These are phyloP conservation scores for Mugil cephalus DNA, from an alignment of 2,113 vertebrate species.

Conservation along the genomic window DNA sequence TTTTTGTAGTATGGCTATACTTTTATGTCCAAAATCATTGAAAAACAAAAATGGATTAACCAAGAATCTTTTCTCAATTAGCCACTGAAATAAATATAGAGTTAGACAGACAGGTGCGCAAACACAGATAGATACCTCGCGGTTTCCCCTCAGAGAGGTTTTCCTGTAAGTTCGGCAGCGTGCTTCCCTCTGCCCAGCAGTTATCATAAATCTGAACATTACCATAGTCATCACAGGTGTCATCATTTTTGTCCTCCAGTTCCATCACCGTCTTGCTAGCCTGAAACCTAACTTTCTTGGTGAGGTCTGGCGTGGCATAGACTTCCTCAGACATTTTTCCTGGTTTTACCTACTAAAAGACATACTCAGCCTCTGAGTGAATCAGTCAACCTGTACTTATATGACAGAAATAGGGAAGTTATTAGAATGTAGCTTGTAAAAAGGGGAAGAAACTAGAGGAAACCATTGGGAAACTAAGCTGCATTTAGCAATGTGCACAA, in stretches of 20 bases:
- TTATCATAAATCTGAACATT: slow-evolving; percentile 17
- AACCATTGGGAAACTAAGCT: too few relatives aligned
- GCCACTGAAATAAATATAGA: too few relatives aligned
- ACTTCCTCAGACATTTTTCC: slow-evolving; percentile 22
- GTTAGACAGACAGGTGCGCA: too few relatives aligned
- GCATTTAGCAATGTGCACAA: too few relatives aligned
- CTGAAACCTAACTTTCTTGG: slow-evolving; percentile 26
- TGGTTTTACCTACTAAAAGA: background rate
- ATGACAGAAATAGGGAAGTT: too few relatives aligned
- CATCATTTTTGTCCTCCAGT: background rate
- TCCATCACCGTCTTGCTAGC: background rate
- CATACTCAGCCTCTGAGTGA: background rate
- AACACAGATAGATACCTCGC: slow-evolving; percentile 28
- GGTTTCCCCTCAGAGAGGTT: background rate
- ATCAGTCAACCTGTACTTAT: background rate
- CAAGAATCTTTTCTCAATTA: too few relatives aligned
- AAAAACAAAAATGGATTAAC: too few relatives aligned
- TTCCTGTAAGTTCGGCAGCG: background rate
- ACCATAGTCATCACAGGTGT: background rate
- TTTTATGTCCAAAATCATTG: too few relatives aligned
- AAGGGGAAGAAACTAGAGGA: too few relatives aligned
- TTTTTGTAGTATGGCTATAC: too few relatives aligned
- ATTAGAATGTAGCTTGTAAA: too few relatives aligned
- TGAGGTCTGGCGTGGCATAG: slow-evolving; percentile 12
- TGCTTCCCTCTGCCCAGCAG: background rate